These are phyloP conservation scores for Gila robusta DNA, from an alignment of 2,797 vertebrate genomes.

Conservation along the genomic window DNA sequence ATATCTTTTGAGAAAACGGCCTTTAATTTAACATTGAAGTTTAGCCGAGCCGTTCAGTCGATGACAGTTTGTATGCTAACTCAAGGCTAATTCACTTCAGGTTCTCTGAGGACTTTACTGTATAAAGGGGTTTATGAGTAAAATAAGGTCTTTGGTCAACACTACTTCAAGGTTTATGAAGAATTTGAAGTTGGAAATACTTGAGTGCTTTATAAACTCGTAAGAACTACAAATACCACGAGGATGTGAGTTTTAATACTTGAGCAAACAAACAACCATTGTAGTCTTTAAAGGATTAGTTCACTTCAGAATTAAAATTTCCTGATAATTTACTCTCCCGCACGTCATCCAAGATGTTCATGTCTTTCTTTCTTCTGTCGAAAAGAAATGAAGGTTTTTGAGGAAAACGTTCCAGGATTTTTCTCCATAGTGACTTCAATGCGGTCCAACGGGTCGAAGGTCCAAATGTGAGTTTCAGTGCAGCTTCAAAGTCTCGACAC, in stretches of 20 bases:
- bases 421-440: too few relatives aligned
- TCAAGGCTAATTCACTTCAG: neutral
- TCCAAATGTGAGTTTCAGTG: too few relatives aligned
- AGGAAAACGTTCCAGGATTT: too few relatives aligned
- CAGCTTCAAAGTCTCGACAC: too few relatives aligned
- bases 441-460: too few relatives aligned
- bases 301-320: too few relatives aligned
- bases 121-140: neutral
- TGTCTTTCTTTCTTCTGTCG: too few relatives aligned
- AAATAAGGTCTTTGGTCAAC: neutral
- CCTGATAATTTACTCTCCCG: too few relatives aligned
- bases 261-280: neutral
- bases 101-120: constrained; percentile 2
- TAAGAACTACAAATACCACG: constrained; percentile 2
- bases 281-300: neutral
- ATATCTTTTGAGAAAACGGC: neutral
- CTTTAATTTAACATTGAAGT: neutral
- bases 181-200: neutral
- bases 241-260: neutral
- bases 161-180: too few relatives aligned
- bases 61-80: neutral
- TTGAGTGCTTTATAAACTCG: neutral
- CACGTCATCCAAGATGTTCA: too few relatives aligned
- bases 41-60: neutral
- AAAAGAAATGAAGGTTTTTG: too few relatives aligned